Conservation (phyloP, 1,140 invertebrate genomes). For the Teleogryllus occipitalis region DNA sequence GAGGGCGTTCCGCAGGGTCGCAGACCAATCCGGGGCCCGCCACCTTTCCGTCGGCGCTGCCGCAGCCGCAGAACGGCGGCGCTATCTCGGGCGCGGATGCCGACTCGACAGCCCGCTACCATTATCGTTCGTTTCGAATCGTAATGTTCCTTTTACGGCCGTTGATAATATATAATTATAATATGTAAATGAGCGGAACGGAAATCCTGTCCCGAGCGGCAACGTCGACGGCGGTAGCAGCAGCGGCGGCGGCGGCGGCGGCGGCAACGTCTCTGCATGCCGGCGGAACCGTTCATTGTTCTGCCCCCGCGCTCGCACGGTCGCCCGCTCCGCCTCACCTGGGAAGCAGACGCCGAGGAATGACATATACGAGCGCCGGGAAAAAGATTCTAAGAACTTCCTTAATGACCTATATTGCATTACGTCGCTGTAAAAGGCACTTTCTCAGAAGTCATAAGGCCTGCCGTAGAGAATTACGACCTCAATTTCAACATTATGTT, state of each 20-base stretch:
- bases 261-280: neutral
- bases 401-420: constrained; percentile 5
- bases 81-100: too few relatives aligned
- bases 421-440: neutral
- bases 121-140: neutral
- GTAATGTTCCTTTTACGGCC: neutral
- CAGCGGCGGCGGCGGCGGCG: too few relatives aligned
- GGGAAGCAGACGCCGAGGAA: neutral
- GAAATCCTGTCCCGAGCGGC: neutral
- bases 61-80: too few relatives aligned
- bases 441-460: constrained; percentile 4
- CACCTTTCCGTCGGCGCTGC: too few relatives aligned
- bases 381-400: neutral
- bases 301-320: neutral
- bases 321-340: neutral
- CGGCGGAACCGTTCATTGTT: neutral
- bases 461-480: neutral
- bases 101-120: neutral
- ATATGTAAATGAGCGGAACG: neutral
- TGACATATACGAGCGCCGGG: neutral
- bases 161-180: neutral
- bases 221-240: neutral
- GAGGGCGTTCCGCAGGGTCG: too few relatives aligned
- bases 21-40: too few relatives aligned
- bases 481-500: constrained; percentile 1